Evolutionary conservation across 2,113 vertebrate genomes (phyloP).

Genomic region (Bungarus multicinctus): DNA sequence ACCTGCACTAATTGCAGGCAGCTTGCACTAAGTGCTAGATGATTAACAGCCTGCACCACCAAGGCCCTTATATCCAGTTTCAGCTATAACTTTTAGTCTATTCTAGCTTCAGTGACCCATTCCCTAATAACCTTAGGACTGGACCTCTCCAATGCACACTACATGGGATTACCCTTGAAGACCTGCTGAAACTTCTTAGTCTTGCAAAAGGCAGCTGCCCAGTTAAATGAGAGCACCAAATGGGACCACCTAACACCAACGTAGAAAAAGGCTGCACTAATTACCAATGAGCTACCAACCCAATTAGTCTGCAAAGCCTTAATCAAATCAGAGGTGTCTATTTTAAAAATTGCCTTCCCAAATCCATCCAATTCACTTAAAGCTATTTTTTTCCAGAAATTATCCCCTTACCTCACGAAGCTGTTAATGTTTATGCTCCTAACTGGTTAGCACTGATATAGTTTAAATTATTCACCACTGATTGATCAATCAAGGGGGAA

Average conservation of each 20-base stretch:
- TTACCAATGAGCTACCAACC: not conserved
- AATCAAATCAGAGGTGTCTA: not conserved
- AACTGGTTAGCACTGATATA: not conserved
- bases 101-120: not conserved
- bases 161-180: not conserved
- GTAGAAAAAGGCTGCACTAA: not conserved
- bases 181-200: not conserved
- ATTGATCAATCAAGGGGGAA: not conserved
- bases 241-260: not conserved
- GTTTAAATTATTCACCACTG: not conserved
- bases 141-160: not conserved
- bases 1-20: too few species aligned
- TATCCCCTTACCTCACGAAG: not conserved
- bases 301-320: not conserved
- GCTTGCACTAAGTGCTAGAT: too few species aligned
- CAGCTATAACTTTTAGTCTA: not conserved
- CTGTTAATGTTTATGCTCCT: not conserved
- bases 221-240: not conserved
- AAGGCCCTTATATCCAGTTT: too few species aligned
- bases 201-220: not conserved
- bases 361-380: not conserved
- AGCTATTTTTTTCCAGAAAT: not conserved
- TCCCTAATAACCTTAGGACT: not conserved
- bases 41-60: too few species aligned
- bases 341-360: not conserved